Conservation (phyloP, 2,113 vertebrate genomes). For the Clarias magur region DNA sequence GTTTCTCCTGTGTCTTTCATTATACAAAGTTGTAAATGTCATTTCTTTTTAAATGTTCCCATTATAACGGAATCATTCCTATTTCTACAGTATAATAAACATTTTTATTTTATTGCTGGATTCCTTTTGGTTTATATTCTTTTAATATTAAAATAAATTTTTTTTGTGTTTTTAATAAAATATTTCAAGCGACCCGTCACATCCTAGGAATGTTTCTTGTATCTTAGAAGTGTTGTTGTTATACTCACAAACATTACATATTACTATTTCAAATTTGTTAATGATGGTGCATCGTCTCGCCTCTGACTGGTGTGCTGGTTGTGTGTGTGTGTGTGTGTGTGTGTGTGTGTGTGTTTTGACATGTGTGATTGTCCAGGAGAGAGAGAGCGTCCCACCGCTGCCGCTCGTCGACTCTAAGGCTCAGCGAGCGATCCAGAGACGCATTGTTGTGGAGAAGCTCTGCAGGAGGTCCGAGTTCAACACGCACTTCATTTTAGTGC, state of each 20-base stretch:
- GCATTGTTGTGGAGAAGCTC: conserved; percentile 88
- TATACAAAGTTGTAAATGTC: background rate
- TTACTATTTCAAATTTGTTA: background rate
- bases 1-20: background rate
- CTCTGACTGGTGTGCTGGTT: background rate
- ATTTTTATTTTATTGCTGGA: background rate
- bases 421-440: conserved; percentile 87
- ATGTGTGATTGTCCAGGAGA: conserved; percentile 5
- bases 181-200: background rate
- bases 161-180: background rate
- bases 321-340: background rate
- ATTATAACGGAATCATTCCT: background rate
- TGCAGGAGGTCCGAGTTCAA: conserved; percentile 78
- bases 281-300: no score
- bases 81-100: background rate
- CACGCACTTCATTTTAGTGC: background rate
- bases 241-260: no score
- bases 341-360: background rate
- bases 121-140: background rate
- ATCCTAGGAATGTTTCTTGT: no score
- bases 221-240: no score
- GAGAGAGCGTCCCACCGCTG: conserved; percentile 66
- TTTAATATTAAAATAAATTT: background rate
- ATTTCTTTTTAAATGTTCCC: background rate
- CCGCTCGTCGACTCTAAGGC: conserved; percentile 87